A percentile compares a stretch with the other conserved stretches of the same genome.
Evolutionary conservation across 1,140 invertebrate genomes (phyloP).

Genomic region (Leucophenga varia): DNA sequence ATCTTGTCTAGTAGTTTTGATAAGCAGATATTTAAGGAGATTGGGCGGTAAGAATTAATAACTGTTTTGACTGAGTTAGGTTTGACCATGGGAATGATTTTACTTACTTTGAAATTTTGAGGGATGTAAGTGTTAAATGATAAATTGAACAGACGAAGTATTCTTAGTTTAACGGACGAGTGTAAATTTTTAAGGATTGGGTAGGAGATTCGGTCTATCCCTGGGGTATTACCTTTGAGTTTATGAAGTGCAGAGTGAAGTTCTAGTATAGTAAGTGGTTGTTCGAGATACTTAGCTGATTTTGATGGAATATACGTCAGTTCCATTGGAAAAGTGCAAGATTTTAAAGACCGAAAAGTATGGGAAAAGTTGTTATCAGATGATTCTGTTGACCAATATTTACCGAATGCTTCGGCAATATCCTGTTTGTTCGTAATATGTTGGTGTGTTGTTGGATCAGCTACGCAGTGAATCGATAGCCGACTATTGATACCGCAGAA

Average conservation of each 20-base stretch:
- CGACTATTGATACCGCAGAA: slow-evolving; percentile 13
- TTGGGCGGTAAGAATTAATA: background rate
- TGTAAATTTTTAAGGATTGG: slow-evolving; percentile 2
- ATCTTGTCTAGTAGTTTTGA: slow-evolving; percentile 8
- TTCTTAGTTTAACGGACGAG: background rate
- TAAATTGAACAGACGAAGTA: background rate
- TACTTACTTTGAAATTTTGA: slow-evolving; percentile 3
- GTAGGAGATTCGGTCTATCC: background rate
- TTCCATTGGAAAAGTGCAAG: background rate
- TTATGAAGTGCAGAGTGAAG: background rate
- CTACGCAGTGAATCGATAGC: slow-evolving; percentile 9
- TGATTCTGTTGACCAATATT: too few species aligned
- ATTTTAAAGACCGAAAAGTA: slow-evolving; percentile 8
- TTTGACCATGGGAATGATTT: slow-evolving; percentile 1
- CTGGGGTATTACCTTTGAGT: slow-evolving; percentile 5
- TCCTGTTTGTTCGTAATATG: background rate
- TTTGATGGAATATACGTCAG: slow-evolving; percentile 1
- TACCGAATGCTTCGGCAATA: too few species aligned
- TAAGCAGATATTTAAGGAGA: slow-evolving; percentile 4
- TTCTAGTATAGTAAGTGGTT: slow-evolving; percentile 1
- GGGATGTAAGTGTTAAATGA: background rate
- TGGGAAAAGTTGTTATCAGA: slow-evolving; percentile 3
- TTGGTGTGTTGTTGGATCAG: too few species aligned
- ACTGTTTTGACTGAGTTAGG: slow-evolving; percentile 2
- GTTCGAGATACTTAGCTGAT: slow-evolving; percentile 2